Percentiles rank a stretch among this genome's conserved stretches.
These are phyloP conservation scores for Phoeniculus purpureus DNA, from an alignment of 2,797 vertebrate genomes.

Conservation along the genomic window DNA sequence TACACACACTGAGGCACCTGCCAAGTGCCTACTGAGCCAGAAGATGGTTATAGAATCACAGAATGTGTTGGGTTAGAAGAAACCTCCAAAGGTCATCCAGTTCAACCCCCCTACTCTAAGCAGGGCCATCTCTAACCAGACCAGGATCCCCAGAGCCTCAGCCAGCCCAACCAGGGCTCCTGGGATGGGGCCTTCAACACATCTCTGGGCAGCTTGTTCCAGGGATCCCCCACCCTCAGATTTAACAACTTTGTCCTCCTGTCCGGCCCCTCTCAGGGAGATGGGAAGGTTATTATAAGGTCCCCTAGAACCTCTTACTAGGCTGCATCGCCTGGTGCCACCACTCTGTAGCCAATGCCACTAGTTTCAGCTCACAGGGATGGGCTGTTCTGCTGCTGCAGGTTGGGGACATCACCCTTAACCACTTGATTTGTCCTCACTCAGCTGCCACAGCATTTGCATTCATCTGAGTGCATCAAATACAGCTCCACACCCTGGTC, in stretches of 20 bases:
- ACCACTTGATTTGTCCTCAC: background rate
- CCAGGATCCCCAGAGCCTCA: too few relatives aligned
- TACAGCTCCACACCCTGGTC: background rate
- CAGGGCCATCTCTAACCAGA: too few relatives aligned
- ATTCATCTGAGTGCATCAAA: background rate
- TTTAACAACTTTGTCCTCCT: too few relatives aligned
- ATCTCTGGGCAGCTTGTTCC: background rate
- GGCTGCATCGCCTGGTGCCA: background rate
- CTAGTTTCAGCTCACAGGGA: background rate
- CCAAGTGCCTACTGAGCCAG: background rate
- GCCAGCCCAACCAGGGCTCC: too few relatives aligned
- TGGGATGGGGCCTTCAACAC: background rate
- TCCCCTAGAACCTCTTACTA: background rate
- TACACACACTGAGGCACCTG: conserved; percentile 13
- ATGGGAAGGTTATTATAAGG: too few relatives aligned
- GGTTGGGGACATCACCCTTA: background rate
- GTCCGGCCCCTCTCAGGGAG: too few relatives aligned
- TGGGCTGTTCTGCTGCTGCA: background rate
- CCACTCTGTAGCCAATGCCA: background rate
- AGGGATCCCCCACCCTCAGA: background rate
- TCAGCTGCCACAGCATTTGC: fast-evolving
- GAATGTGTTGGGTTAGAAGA: too few relatives aligned
- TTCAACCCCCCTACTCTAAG: too few relatives aligned
- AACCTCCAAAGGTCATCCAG: too few relatives aligned
- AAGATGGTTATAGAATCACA: background rate